phyloP scores from a whole-genome alignment of 2,888 invertebrate species.

The Pediacus dermestoides region DNA sequence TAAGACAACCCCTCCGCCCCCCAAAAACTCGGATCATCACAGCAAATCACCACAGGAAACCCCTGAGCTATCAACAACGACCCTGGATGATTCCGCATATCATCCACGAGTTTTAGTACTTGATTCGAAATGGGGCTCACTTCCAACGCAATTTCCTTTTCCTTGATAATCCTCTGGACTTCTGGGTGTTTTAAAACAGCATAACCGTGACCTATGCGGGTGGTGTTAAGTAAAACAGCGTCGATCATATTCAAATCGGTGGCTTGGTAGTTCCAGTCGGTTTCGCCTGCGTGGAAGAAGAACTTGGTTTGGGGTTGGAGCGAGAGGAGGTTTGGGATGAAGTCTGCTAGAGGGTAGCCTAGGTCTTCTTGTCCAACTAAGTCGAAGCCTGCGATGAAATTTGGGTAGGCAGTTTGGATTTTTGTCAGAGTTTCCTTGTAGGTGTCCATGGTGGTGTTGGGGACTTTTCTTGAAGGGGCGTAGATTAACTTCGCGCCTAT shows the following conservation, averaged over 20 bases:
- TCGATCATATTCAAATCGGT: conserved; percentile 74
- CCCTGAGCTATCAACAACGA: conserved; percentile 61
- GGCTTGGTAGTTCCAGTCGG: conserved; percentile 65
- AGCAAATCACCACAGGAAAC: conserved; percentile 68
- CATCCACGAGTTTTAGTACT: conserved; percentile 63
- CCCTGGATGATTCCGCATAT: conserved; percentile 74
- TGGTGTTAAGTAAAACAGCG: conserved; percentile 68
- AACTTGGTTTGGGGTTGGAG: conserved; percentile 31
- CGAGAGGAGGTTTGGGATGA: conserved; percentile 47
- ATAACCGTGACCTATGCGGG: conserved; percentile 75
- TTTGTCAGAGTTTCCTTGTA: conserved; percentile 21
- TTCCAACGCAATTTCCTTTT: conserved; percentile 66
- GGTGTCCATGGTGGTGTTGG: conserved; percentile 43
- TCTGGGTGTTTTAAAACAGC: conserved; percentile 70
- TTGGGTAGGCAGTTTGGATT: conserved; percentile 45
- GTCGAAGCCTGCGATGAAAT: conserved; percentile 74
- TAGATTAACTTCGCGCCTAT: conserved; percentile 59
- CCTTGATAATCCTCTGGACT: conserved; percentile 56
- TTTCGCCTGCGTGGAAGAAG: conserved; percentile 60
- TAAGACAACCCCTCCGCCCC: conserved; percentile 67
- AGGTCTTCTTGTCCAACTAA: conserved; percentile 76
- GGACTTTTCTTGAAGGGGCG: conserved; percentile 52
- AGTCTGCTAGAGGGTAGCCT: conserved; percentile 62
- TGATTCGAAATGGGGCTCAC: conserved; percentile 77
- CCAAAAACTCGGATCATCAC: conserved; percentile 76